Evolutionary conservation across 2,888 invertebrate genomes (phyloP), one percentile per base, ranked within the genome.

Genomic region (Cryptops parisi): DNA sequence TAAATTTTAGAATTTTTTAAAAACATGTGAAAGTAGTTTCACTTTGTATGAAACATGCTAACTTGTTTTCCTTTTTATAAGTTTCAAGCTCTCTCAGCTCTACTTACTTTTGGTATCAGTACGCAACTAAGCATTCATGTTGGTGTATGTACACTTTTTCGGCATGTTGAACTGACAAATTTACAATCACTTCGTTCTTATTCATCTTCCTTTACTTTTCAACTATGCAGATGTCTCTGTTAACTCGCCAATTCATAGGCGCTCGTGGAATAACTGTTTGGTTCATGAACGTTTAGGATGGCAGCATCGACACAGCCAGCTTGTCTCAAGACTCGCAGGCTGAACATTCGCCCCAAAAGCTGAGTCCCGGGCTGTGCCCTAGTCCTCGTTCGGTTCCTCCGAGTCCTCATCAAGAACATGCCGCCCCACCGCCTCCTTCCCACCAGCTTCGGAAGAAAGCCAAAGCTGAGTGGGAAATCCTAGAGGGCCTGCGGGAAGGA

Each of bases 391-490:
- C 46, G 22, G 17, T 25, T 43, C 38, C 49, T 27, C 12, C 47
- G 26, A 47, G 47, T 47, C 47, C 47, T 5, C 25, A n/a, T 22
- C 26, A 26, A 15, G 25, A 24, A 47, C 25, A 23, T 12, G 26
- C 21, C 4, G 1, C n/a, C 22, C 26, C 27, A 12, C 58, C 52
- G 55, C 33, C 26, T 6, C 3, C 17, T 26, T 21, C 27, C n/a
- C 58, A 52, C 55, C 55, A n/a, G 26, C 57, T 3, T 74, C 80
- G 27, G 79, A 80, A 58, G 80, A 80, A 22, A 81, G 82, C 80
- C 26, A 79, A 80, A 58, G 80, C 80, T 17, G 82, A 83, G 66
- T 84, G 83, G 85, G 84, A 85, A 68, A 84, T 86, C 54, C 72
- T 86, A 48, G 84, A 84, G 64, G 85, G 85, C 0, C 69, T 86